Percentiles rank a stretch among this genome's conserved stretches.
phyloP scores from a whole-genome alignment of 1,140 invertebrate species.

The Lordiphosa stackelbergi region DNA sequence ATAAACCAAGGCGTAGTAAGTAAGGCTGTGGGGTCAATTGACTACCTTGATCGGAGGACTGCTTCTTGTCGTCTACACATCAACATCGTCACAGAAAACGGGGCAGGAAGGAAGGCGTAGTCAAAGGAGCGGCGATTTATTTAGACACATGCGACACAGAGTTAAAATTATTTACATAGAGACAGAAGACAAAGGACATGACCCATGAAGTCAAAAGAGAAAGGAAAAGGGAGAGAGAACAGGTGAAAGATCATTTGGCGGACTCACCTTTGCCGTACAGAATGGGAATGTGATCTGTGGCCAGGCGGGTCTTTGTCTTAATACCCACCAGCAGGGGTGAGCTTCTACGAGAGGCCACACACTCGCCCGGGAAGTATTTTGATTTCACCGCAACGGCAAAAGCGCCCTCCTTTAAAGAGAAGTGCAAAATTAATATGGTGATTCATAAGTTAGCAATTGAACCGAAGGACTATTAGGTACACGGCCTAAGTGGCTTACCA shows the following conservation, averaged over 20 bases:
- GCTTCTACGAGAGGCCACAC: slow-evolving; percentile 96
- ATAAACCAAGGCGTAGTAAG: slow-evolving; percentile 19
- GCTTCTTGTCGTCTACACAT: slow-evolving; percentile 65
- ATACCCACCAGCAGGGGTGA: slow-evolving; percentile 98
- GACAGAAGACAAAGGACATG: slow-evolving; percentile 36
- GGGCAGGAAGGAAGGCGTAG: slow-evolving; percentile 21
- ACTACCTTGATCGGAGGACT: slow-evolving; percentile 65
- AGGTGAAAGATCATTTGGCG: background rate
- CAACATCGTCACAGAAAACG: slow-evolving; percentile 25
- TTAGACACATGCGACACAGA: slow-evolving; percentile 36
- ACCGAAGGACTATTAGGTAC: too few species aligned
- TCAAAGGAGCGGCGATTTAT: slow-evolving; percentile 32
- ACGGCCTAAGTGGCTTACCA: slow-evolving; percentile 76
- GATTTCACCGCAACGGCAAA: slow-evolving; percentile 99
- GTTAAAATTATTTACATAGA: slow-evolving; percentile 48
- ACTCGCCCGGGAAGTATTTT: slow-evolving; percentile 95
- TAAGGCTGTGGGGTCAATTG: slow-evolving; percentile 18
- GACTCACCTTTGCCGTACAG: slow-evolving; percentile 84
- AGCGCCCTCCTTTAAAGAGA: slow-evolving; percentile 89
- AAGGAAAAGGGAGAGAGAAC: background rate
- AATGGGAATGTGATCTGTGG: slow-evolving; percentile 98
- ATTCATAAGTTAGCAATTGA: too few species aligned
- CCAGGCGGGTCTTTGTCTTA: slow-evolving; percentile 94
- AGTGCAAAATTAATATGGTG: background rate
- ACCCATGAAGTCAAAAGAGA: background rate